Evolutionary conservation across 2,113 vertebrate species (phyloP).

Genomic region (Misgurnus anguillicaudatus): DNA sequence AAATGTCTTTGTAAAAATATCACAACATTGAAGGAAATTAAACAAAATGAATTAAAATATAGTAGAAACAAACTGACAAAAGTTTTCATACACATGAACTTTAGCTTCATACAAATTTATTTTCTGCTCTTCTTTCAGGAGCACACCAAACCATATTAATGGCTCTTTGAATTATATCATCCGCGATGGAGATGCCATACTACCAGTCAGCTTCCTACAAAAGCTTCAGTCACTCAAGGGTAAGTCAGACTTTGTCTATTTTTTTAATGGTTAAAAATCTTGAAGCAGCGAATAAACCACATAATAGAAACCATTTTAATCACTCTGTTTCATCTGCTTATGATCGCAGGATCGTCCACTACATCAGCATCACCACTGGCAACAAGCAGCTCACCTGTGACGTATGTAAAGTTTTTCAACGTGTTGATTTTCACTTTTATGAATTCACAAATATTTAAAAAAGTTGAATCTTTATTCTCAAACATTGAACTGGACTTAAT

Average conservation of each 20-base stretch:
- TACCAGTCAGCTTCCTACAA: neutral
- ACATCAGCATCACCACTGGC: too few species aligned
- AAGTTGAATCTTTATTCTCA: neutral
- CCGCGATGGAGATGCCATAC: neutral
- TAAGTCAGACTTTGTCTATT: neutral
- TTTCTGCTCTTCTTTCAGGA: neutral
- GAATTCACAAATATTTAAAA: too few species aligned
- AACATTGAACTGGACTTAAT: neutral
- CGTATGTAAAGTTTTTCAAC: too few species aligned
- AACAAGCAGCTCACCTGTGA: too few species aligned
- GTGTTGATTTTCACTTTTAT: too few species aligned
- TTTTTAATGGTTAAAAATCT: too few species aligned
- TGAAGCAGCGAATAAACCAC: too few species aligned
- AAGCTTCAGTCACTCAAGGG: neutral
- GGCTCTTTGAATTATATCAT: slow-evolving; percentile 1
- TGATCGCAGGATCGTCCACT: neutral
- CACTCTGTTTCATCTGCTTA: neutral
- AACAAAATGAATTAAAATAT: too few species aligned
- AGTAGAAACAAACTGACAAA: neutral
- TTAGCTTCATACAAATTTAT: neutral
- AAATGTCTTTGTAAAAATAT: too few species aligned
- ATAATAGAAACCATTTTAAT: neutral
- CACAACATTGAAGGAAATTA: too few species aligned
- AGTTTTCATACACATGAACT: neutral
- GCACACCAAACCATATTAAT: neutral